Percentiles rank a stretch among this genome's conserved stretches.
Conservation (phyloP, 2,888 invertebrate species). For the Monopis laevigella region DNA sequence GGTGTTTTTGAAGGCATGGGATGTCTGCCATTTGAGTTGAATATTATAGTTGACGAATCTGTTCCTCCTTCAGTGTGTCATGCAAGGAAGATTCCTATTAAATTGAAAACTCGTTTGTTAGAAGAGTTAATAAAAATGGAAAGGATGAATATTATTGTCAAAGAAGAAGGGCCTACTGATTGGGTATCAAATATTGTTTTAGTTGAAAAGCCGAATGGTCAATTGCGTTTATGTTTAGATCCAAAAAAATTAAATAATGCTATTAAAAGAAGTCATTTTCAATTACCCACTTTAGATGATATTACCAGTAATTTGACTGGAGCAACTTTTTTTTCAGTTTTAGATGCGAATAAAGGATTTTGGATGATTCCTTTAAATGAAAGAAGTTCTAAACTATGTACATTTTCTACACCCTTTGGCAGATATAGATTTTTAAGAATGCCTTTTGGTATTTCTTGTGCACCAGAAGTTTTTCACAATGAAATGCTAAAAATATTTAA, state of each 20-base stretch:
- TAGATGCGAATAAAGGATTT: constrained; percentile 16
- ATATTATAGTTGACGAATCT: no score
- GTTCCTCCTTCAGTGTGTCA: no score
- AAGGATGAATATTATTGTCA: constrained; percentile 10
- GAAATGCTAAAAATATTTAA: constrained; percentile 17
- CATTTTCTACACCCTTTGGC: constrained; percentile 10
- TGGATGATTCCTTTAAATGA: constrained; percentile 7
- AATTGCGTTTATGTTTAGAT: constrained; percentile 16
- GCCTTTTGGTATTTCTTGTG: constrained; percentile 8
- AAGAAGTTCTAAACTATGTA: constrained; percentile 9
- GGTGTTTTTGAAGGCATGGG: no score
- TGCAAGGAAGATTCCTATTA: neutral
- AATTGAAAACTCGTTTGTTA: neutral
- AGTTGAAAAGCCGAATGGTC: constrained; percentile 13
- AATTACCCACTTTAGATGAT: constrained; percentile 16
- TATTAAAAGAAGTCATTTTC: constrained; percentile 16
- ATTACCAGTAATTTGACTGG: constrained; percentile 15
- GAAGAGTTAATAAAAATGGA: neutral
- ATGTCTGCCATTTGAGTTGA: no score
- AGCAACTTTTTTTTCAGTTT: constrained; percentile 15
- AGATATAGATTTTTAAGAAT: constrained; percentile 8
- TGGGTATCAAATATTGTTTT: constrained; percentile 16
- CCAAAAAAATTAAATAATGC: constrained; percentile 16
- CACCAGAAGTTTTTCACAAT: constrained; percentile 17
- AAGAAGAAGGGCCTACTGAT: constrained; percentile 14